Conservation (phyloP, 1,140 invertebrate genomes). For the Pseudomyrmex sp. region DNA sequence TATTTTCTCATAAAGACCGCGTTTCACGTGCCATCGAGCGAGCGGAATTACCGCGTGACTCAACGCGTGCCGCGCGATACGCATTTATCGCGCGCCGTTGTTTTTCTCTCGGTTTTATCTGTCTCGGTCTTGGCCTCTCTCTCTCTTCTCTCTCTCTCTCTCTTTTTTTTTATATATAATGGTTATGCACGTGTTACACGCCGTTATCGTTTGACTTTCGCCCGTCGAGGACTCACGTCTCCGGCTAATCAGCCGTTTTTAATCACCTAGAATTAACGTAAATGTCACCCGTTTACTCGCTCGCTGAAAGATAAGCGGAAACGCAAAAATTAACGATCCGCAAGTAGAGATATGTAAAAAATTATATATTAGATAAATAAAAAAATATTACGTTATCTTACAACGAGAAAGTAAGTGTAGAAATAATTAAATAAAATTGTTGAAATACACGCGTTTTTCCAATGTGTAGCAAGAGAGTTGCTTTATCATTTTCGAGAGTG, state of each 20-base stretch:
- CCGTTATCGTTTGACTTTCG: constrained; percentile 41
- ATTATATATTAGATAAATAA: not conserved
- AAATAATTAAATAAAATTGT: not conserved
- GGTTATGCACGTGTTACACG: constrained; percentile 33
- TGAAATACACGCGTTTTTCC: not conserved
- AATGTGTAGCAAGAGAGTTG: no score
- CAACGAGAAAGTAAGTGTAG: not conserved
- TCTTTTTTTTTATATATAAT: not conserved
- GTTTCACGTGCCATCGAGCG: constrained; percentile 40
- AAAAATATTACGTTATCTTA: not conserved
- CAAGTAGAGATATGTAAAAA: no score
- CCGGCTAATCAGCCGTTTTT: constrained; percentile 25
- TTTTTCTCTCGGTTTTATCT: constrained; percentile 7
- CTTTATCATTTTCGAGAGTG: no score
- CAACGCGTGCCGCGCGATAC: constrained; percentile 50
- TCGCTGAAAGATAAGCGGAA: not conserved
- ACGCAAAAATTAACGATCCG: no score
- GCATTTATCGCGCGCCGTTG: constrained; percentile 37
- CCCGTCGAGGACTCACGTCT: not conserved
- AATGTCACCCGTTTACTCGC: constrained; percentile 15
- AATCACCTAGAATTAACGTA: not conserved
- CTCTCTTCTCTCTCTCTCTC: constrained; percentile 27
- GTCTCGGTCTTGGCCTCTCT: no score
- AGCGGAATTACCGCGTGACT: constrained; percentile 54
- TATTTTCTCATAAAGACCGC: constrained; percentile 10